Evolutionary conservation across 2,888 invertebrate genomes (phyloP).

Genomic region (Galerucella nymphaeae): DNA sequence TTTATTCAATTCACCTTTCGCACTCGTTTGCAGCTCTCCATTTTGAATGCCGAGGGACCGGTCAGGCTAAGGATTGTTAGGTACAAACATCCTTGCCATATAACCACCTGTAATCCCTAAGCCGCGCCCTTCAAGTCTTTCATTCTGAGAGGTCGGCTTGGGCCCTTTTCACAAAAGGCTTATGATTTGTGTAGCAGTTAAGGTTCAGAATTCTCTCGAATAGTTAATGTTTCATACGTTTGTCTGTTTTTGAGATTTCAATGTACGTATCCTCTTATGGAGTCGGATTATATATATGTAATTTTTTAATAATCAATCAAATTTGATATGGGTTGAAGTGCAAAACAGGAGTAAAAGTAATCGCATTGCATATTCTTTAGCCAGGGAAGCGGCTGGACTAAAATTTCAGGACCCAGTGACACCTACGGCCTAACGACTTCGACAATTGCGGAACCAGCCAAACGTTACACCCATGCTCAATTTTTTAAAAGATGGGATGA

Average conservation of each 20-base stretch:
- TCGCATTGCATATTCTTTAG: too few species aligned
- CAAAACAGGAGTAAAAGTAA: too few species aligned
- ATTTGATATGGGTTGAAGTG: too few species aligned
- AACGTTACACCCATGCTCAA: too few species aligned
- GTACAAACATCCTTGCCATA: conserved; percentile 1
- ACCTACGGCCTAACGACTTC: too few species aligned
- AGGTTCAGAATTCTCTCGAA: not conserved
- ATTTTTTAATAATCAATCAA: too few species aligned
- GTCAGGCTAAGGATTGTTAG: not conserved
- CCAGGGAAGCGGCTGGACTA: too few species aligned
- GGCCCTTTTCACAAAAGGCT: too few species aligned
- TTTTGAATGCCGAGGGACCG: not conserved
- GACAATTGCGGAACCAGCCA: too few species aligned
- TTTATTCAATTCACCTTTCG: not conserved
- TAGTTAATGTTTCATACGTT: not conserved
- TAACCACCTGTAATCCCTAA: not conserved
- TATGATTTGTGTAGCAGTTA: not conserved
- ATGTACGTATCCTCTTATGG: not conserved
- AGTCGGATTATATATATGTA: too few species aligned
- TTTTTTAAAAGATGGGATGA: too few species aligned
- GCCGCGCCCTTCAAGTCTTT: not conserved
- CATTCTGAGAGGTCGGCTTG: not conserved
- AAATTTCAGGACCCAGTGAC: too few species aligned
- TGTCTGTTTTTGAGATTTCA: not conserved
- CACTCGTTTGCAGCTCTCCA: not conserved